Base-by-base conservation (phyloP, 1,140 invertebrate species). In the Battus philenor region DNA sequence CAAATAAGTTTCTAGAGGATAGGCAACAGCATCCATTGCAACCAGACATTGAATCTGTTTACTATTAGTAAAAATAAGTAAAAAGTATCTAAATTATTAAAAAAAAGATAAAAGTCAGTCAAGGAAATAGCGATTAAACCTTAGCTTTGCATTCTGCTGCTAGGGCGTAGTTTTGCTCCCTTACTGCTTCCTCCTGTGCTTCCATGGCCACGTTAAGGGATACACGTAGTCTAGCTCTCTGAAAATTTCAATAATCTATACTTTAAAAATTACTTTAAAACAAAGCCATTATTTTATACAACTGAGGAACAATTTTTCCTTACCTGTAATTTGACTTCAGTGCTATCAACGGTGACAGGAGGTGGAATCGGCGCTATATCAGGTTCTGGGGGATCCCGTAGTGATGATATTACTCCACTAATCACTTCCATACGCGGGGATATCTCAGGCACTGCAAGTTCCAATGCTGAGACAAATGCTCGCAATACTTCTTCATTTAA, bases 131-230 rank as follows among this genome's bases (percentile, higher is more conserved):
- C n/a, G n/a, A n/a, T n/a, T n/a, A 54, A 59, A 84, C 80, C 65
- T 84, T 85, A 16, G 81, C 72, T 68, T 87, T 87, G 48, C 81
- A 87, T 51, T 79, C 66, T 0, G 80, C 73, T 1, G 86, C 86
- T 3, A 86, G 72, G 0, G 67, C 63, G 45, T 86, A 87, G 44
- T 87, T 83, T 46, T 81, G 77, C 1, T 77, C 77, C 11, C 70
- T 66, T 0, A 87, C 86, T 0, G 86, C 86, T 34, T 86, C 81
- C 32, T 86, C 81, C 53, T 87, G 82, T 0, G 77, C 82, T 44
- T 87, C 86, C 8, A 81, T 79, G 0, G 86, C 86, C 9, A 86
- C 86, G 44, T 87, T 87, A 11, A 87, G 44, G 1, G 83, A 84
- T 1, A 87, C 83, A 1, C 86, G 72, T 0, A 87, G 59, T 39